A percentile compares a stretch with the other conserved stretches of the same genome.
Evolutionary conservation across 1,140 invertebrate species (phyloP).

Genomic region (Heliconius eleuchia): DNA sequence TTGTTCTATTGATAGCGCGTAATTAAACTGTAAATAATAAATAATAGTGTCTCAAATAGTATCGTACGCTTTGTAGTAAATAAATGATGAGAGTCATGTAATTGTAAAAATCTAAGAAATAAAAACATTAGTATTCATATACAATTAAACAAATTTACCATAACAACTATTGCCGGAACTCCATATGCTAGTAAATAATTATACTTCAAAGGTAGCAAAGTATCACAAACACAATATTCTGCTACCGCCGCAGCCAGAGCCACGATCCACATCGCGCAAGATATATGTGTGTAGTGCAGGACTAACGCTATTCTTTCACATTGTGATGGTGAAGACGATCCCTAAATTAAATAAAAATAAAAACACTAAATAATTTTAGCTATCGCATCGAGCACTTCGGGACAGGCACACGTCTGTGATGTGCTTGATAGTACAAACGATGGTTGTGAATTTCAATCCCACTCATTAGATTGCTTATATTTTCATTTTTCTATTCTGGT

Average conservation of each 20-base stretch:
- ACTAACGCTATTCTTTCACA: slow-evolving; percentile 85
- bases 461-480: too few species aligned
- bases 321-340: slow-evolving; percentile 81
- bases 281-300: slow-evolving; percentile 86
- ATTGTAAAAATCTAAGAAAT: too few species aligned
- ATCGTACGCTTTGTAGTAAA: not conserved
- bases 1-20: slow-evolving; percentile 83
- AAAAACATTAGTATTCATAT: too few species aligned
- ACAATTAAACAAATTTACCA: slow-evolving; percentile 70
- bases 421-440: too few species aligned
- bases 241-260: slow-evolving; percentile 63
- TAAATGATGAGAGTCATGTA: too few species aligned
- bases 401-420: too few species aligned
- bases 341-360: slow-evolving; percentile 61
- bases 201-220: slow-evolving; percentile 70
- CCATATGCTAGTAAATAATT: slow-evolving; percentile 81
- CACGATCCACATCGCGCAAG: slow-evolving; percentile 85
- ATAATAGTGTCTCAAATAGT: not conserved
- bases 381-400: too few species aligned
- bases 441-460: too few species aligned
- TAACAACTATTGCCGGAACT: slow-evolving; percentile 80
- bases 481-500: too few species aligned
- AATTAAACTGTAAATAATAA: slow-evolving; percentile 79
- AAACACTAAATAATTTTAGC: too few species aligned
- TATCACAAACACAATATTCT: slow-evolving; percentile 66